phyloP scores from a whole-genome alignment of 2,888 invertebrate species.

The Yponomeuta evonymella region DNA sequence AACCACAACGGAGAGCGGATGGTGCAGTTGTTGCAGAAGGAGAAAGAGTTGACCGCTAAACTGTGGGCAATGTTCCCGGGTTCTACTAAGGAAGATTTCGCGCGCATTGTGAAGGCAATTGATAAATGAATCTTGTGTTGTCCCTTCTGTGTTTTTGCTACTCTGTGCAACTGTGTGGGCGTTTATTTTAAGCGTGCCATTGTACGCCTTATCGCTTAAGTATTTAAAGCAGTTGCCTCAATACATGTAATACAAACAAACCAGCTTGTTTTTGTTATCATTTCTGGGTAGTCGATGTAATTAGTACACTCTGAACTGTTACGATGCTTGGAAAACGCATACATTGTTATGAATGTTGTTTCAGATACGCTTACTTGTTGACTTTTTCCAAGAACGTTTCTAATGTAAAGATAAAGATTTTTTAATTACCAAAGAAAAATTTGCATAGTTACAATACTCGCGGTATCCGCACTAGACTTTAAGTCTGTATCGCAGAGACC shows the following conservation, averaged over 20 bases:
- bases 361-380: neutral
- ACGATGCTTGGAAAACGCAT: too few relatives aligned
- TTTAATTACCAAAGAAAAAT: too few relatives aligned
- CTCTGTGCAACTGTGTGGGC: neutral
- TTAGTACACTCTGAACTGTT: neutral
- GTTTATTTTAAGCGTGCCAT: neutral
- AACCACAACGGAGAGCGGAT: slow-evolving; percentile 35
- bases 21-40: slow-evolving; percentile 31
- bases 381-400: too few relatives aligned
- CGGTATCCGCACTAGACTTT: too few relatives aligned
- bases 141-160: neutral
- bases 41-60: slow-evolving; percentile 25
- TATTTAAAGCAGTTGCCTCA: neutral
- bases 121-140: neutral
- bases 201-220: neutral
- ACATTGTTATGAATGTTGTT: too few relatives aligned
- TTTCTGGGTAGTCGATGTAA: neutral
- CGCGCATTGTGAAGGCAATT: slow-evolving; percentile 1
- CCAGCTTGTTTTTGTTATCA: slow-evolving; percentile 5
- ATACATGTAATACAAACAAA: slow-evolving; percentile 3
- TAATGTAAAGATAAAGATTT: too few relatives aligned
- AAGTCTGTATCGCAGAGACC: too few relatives aligned
- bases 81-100: slow-evolving; percentile 17
- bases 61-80: slow-evolving; percentile 38
- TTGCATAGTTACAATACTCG: too few relatives aligned